Evolutionary conservation across 2,797 vertebrate species (phyloP), one percentile per base, ranked within the genome.

Genomic region (Gadopsis marmoratus): DNA sequence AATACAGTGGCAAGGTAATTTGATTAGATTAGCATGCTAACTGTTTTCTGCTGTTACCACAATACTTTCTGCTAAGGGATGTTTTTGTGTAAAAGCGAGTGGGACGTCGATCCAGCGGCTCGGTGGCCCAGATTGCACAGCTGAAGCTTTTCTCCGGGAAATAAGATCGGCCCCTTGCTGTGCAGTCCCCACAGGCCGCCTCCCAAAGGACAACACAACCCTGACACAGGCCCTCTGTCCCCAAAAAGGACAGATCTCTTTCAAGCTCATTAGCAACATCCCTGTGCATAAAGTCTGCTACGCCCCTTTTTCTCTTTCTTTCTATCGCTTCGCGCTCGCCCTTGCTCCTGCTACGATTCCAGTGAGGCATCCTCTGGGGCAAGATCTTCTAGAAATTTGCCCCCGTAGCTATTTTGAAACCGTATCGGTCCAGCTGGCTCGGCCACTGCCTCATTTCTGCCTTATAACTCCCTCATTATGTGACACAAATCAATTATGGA

Each of bases 401-500:
- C 82, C 91, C 51, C 14, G 2, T 56, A 79, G 78, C 70, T 86
- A 86, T 92, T 92, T 82, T 81, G 66, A 89, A 87, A 77, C 68
- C 70, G 17, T 68, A 74, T 85, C 81, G 48, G 82, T 86, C 74
- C 13, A 7, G 79, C 83, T 82, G 80, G 82, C 87, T 69, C 0
- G 78, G 78, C 71, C 78, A 50, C 68, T 26, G 74, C 78, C 76
- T 87, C 79, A 72, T 86, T 88, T 87, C 87, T 3, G 70, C 65
- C 76, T 81, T 74, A 78, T 70, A 83, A 79, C 76, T 85, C 66
- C 78, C 80, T 91, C 74, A 90, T 90, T 90, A 90, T 90, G 89
- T 90, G 92, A 90, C 89, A 88, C 88, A 88, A 91, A 92, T 93
- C 90, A 93, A 93, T 93, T 93, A 91, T 92, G 80, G 78, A 91